A percentile compares a stretch with the other conserved stretches of the same genome.
Evolutionary conservation across 2,113 vertebrate genomes (phyloP).

Genomic region (Hippolais icterina): DNA sequence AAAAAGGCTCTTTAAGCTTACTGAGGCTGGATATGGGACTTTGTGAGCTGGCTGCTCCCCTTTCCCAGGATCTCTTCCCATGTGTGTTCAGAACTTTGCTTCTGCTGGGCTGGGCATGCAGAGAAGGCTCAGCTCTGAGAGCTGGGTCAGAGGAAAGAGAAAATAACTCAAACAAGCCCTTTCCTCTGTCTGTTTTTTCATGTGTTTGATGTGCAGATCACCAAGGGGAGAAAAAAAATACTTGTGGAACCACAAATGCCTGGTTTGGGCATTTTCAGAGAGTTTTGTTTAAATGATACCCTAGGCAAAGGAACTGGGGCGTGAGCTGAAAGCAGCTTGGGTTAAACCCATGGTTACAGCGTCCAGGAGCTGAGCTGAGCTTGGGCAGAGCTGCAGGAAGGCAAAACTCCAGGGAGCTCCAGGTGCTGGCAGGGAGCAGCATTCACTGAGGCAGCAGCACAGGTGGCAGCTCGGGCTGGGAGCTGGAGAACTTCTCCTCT

Average conservation of each 20-base stretch:
- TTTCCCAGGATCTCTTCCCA: not conserved
- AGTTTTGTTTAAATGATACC: not conserved
- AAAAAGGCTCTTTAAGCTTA: not conserved
- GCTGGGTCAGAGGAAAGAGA: not conserved
- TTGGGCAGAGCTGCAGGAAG: not conserved
- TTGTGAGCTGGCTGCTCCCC: not conserved
- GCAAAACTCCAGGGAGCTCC: not conserved
- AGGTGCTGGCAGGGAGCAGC: fast-evolving
- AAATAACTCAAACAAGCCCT: not conserved
- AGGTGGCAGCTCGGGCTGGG: not conserved
- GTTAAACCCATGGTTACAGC: not conserved
- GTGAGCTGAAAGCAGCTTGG: not conserved
- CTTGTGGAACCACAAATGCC: not conserved
- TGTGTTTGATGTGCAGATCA: not conserved
- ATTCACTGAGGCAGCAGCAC: fast-evolving
- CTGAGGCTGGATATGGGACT: not conserved
- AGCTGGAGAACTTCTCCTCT: not conserved
- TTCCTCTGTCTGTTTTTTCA: not conserved
- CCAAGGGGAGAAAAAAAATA: not conserved
- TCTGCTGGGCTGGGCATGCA: fast-evolving
- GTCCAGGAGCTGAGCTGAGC: not conserved
- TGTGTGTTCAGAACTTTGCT: not conserved
- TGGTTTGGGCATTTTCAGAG: not conserved
- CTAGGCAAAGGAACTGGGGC: not conserved
- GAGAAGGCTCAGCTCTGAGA: not conserved